Percentiles rank a stretch among this genome's conserved stretches.
phyloP scores from a whole-genome alignment of 2,888 invertebrate genomes.

The Andrena hattorfiana region DNA sequence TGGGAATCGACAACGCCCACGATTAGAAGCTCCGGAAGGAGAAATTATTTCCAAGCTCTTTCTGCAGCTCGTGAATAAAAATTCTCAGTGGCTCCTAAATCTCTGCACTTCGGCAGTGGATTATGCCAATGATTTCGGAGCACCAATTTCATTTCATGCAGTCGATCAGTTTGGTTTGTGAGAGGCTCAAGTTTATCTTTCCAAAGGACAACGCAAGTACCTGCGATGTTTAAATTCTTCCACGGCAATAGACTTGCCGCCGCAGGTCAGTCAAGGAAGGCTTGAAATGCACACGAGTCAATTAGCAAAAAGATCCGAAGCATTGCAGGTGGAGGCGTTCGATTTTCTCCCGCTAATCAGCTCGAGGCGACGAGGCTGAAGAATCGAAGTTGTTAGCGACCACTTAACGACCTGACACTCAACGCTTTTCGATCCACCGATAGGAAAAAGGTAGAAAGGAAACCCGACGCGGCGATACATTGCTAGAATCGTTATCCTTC shows the following conservation, averaged over 20 bases:
- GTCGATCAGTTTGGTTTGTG: no score
- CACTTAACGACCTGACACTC: slow-evolving; percentile 62
- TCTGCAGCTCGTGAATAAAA: background rate
- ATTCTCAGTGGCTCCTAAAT: background rate
- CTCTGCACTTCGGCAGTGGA: background rate
- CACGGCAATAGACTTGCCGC: background rate
- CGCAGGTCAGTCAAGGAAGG: background rate
- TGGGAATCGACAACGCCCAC: slow-evolving; percentile 8
- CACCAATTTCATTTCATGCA: no score
- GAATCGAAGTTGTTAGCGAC: slow-evolving; percentile 63
- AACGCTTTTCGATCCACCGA: slow-evolving; percentile 49
- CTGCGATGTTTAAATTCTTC: background rate
- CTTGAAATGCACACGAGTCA: slow-evolving; percentile 21
- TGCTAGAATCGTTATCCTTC: slow-evolving; percentile 13
- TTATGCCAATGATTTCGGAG: no score
- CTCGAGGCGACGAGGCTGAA: slow-evolving; percentile 39
- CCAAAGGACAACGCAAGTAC: background rate
- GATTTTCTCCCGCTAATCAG: slow-evolving; percentile 63
- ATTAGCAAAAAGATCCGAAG: slow-evolving; percentile 43
- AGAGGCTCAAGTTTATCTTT: no score
- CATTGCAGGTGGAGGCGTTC: slow-evolving; percentile 27
- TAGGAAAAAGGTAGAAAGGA: slow-evolving; percentile 19
- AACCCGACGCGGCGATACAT: background rate
- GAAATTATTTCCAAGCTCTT: background rate
- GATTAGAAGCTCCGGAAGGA: background rate